Base-by-base conservation (phyloP, 2,113 vertebrate species). In the Geococcyx californianus region DNA sequence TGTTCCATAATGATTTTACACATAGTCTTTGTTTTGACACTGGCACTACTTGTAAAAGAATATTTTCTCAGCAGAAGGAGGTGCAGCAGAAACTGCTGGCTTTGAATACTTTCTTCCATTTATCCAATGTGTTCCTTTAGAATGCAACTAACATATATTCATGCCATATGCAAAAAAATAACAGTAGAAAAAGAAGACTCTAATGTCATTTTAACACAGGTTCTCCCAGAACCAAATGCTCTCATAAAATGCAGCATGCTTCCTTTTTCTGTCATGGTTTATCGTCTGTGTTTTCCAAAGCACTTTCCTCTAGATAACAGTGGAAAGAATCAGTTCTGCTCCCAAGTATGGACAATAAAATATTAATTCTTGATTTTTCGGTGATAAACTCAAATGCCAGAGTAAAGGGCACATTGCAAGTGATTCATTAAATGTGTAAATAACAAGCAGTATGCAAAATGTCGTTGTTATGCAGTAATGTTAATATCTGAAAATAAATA, bases 141-240 rank as follows among this genome's bases (percentile, higher is more conserved):
- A 4, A 52, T 47, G 10, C 3, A 49, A 17, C 73, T 80, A 42
- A 29, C 34, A 67, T 33, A 12, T 36, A 59, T 33, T 55, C 14
- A 54, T 36, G 4, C 3, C 58, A 44, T 15, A 62, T 17, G 15
- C 1, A 59, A 66, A 68, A 31, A 31, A 40, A 3, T 2, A 33
- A 16, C 0, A 1, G 6, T 5, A 47, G 6, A 14, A 38, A 54
- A 45, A 45, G 18, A 16, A 16, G 7, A 16, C 47, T 12, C 8
- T 23, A 49, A 24, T 24, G 6, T 51, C 0, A 16, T 58, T 63
- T 54, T 20, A 88, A 63, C 10, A 20, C 7, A 40, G 8, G 8
- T 47, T 64, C 6, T 64, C 7, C 4, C 10, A 38, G 26, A 83
- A 69, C 1, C 1, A 64, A 80, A 69, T 20, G 9, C 0, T 3